phyloP scores from a whole-genome alignment of 92 coral and sea anemone genomes.

The Plumapathes pennacea region DNA sequence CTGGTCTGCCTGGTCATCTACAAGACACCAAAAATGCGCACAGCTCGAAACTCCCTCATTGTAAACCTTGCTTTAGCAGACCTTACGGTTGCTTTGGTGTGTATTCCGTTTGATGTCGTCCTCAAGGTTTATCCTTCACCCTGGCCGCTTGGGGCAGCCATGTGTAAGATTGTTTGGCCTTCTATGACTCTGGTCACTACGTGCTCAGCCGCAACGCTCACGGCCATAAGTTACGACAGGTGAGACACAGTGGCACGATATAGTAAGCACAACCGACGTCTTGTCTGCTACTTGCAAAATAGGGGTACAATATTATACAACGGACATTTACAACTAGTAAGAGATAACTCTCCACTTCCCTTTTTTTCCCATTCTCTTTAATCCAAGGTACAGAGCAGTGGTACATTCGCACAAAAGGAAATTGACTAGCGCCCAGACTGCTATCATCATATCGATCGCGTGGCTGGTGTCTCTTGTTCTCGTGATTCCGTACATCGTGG shows the following conservation, averaged over 20 bases:
- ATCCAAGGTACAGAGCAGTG: conserved; percentile 75
- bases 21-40: conserved; percentile 84
- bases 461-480: conserved; percentile 70
- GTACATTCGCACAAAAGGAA: conserved; percentile 78
- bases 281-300: too few relatives aligned
- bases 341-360: not conserved
- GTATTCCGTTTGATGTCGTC: conserved; percentile 81
- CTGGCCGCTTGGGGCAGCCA: conserved; percentile 74
- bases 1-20: conserved; percentile 77
- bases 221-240: conserved; percentile 86
- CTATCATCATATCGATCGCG: conserved; percentile 44
- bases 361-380: too few relatives aligned
- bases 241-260: too few relatives aligned
- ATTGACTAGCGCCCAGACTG: conserved; percentile 58
- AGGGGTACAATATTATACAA: too few relatives aligned
- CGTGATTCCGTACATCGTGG: conserved; percentile 70
- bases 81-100: conserved; percentile 77
- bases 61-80: conserved; percentile 84
- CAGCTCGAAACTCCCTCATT: conserved; percentile 74
- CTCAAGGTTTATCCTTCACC: conserved; percentile 39
- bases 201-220: conserved; percentile 91
- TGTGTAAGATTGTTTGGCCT: conserved; percentile 80
- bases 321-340: not conserved
- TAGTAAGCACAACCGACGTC: too few relatives aligned
- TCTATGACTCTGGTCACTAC: conserved; percentile 88